A percentile compares a stretch with the other conserved stretches of the same genome.
phyloP scores from a whole-genome alignment of 2,888 invertebrate species.

The Malachius bipustulatus region DNA sequence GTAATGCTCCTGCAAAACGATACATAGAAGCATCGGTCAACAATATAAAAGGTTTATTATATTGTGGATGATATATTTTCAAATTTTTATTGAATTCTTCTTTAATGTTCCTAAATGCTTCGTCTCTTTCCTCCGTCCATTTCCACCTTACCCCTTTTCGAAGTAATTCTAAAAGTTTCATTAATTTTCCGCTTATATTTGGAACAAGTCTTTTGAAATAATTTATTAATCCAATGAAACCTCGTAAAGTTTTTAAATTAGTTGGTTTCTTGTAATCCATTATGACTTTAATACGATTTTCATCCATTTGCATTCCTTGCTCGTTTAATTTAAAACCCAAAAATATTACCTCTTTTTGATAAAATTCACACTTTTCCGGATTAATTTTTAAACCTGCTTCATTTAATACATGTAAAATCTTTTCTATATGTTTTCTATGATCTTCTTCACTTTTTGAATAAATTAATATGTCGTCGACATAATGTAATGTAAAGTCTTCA shows the following conservation, averaged over 20 bases:
- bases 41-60: slow-evolving; percentile 7
- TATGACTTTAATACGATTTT: slow-evolving; percentile 5
- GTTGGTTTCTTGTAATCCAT: slow-evolving; percentile 6
- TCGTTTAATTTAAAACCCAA: slow-evolving; percentile 7
- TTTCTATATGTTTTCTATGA: slow-evolving; percentile 4
- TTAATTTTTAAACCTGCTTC: slow-evolving; percentile 9
- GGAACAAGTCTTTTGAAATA: neutral
- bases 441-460: slow-evolving; percentile 3
- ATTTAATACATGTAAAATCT: slow-evolving; percentile 7
- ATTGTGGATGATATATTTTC: no score
- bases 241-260: slow-evolving; percentile 8
- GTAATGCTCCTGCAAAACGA: neutral
- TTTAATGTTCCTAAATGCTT: neutral
- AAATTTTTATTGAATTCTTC: slow-evolving; percentile 6
- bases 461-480: slow-evolving; percentile 9
- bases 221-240: slow-evolving; percentile 7
- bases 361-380: no score
- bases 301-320: slow-evolving; percentile 7
- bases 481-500: slow-evolving; percentile 8
- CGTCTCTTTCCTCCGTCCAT: neutral
- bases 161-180: slow-evolving; percentile 5
- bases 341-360: slow-evolving; percentile 4
- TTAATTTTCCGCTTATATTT: slow-evolving; percentile 4
- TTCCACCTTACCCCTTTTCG: no score
- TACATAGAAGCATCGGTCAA: slow-evolving; percentile 7